A percentile compares a stretch with the other conserved stretches of the same genome.
Conservation (phyloP, 2,888 invertebrate genomes). For the Eledone cirrhosa region DNA sequence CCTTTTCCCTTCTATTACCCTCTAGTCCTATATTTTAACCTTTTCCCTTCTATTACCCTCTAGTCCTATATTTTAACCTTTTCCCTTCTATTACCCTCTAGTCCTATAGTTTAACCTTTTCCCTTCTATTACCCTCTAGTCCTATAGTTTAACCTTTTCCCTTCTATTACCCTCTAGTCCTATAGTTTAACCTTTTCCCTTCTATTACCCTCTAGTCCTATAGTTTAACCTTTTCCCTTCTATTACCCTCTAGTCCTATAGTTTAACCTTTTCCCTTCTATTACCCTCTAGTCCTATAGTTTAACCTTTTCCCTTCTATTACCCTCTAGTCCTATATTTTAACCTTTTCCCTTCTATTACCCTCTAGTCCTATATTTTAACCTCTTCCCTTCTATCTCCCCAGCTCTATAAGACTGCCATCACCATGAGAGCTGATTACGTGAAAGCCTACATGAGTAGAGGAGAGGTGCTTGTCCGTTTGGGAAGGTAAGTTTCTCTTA, state of each 20-base stretch:
- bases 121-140: too few species aligned
- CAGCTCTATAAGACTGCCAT: conserved; percentile 90
- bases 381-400: conserved; percentile 66
- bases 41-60: too few species aligned
- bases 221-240: background rate
- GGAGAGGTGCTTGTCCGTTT: conserved; percentile 95
- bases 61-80: background rate
- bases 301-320: too few species aligned
- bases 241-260: conserved; percentile 67
- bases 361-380: background rate
- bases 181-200: too few species aligned
- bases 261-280: too few species aligned
- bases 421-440: conserved; percentile 92
- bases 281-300: too few species aligned
- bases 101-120: conserved; percentile 73
- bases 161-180: too few species aligned
- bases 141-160: too few species aligned
- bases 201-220: background rate
- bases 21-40: too few species aligned
- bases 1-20: too few species aligned
- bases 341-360: too few species aligned
- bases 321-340: too few species aligned
- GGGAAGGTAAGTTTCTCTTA: conserved; percentile 72
- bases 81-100: conserved; percentile 67
- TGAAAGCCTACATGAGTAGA: conserved; percentile 95